Evolutionary conservation across 2,888 invertebrate genomes (phyloP).

Genomic region (Allacma fusca): DNA sequence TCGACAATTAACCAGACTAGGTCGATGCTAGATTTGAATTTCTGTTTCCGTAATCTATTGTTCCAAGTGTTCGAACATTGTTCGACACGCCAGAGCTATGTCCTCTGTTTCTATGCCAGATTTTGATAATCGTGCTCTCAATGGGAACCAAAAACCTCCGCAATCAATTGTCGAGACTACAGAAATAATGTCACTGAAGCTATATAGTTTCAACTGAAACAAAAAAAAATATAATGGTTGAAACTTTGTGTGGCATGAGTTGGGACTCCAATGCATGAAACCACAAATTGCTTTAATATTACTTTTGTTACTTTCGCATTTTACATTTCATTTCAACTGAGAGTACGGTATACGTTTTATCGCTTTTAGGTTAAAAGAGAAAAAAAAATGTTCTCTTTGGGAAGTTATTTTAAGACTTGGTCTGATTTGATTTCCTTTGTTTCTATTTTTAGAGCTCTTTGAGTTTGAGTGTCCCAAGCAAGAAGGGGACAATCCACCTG

Average conservation of each 20-base stretch:
- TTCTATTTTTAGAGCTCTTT: slow-evolving; percentile 74
- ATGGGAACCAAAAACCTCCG: no score
- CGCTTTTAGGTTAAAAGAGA: background rate
- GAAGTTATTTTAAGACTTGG: no score
- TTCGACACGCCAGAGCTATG: no score
- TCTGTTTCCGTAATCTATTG: slow-evolving; percentile 4
- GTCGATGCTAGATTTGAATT: background rate
- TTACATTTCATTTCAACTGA: no score
- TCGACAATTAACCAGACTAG: slow-evolving; percentile 2
- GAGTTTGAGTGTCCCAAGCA: slow-evolving; percentile 82
- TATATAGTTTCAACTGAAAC: background rate
- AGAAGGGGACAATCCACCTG: slow-evolving; percentile 70
- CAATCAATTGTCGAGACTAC: no score
- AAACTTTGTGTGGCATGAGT: background rate
- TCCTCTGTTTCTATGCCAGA: no score
- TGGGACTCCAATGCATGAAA: background rate
- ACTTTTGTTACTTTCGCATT: slow-evolving; percentile 14
- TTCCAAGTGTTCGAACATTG: background rate
- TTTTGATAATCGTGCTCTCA: no score
- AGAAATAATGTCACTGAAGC: no score
- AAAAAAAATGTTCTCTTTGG: no score
- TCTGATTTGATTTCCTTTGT: background rate
- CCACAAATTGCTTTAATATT: background rate
- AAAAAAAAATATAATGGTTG: background rate
- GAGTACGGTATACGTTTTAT: no score